Evolutionary conservation across 2,797 vertebrate species (phyloP).

Genomic region (Eulemur rubriventer): DNA sequence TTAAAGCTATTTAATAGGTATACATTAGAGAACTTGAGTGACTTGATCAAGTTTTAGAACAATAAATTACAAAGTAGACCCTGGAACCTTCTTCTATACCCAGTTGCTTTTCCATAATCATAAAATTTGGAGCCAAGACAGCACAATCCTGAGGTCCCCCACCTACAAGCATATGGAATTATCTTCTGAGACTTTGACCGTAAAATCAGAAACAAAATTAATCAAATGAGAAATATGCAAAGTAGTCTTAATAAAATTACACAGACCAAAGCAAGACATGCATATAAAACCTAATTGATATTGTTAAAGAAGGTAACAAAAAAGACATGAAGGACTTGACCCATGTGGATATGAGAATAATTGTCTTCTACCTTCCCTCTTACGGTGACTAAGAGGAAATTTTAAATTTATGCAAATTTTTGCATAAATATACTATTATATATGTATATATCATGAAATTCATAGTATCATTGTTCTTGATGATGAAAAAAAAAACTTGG

Average conservation of each 20-base stretch:
- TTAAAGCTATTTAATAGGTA: not conserved
- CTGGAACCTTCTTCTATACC: not conserved
- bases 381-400: not conserved
- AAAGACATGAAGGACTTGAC: not conserved
- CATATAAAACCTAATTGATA: not conserved
- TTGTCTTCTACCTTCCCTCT: not conserved
- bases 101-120: not conserved
- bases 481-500: not conserved
- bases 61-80: not conserved
- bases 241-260: not conserved
- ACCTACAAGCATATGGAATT: not conserved
- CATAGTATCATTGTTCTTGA: not conserved
- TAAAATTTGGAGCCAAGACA: not conserved
- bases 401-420: not conserved
- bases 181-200: not conserved
- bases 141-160: not conserved
- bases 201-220: conserved; percentile 29
- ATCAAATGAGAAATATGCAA: not conserved
- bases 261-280: not conserved
- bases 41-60: not conserved
- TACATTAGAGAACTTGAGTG: not conserved
- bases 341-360: not conserved
- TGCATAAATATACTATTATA: not conserved
- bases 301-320: not conserved
- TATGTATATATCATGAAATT: not conserved